Base-by-base conservation (phyloP, 2,888 invertebrate species). In the Brassicogethes aeneus region DNA sequence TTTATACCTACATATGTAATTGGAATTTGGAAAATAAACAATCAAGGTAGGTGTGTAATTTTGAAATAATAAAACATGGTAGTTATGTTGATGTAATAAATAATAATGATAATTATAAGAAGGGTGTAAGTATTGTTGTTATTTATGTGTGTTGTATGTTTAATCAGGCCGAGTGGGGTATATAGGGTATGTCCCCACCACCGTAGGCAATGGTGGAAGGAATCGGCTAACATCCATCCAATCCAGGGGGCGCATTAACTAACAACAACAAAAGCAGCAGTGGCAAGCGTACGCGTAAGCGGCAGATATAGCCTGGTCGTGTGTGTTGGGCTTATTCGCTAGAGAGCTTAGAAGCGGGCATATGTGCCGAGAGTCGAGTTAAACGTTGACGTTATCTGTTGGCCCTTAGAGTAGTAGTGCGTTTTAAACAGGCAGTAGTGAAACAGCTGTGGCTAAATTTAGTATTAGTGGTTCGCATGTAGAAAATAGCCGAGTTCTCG, bases 161-260 rank as follows among this genome's bases (percentile, higher is more conserved):
- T n/a, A n/a, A n/a, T n/a, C n/a, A n/a, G n/a, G n/a, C n/a, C n/a
- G n/a, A n/a, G n/a, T n/a, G n/a, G 35, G 40, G 29, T 33, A 12
- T 34, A 15, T 15, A 37, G 37, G 50, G 53, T 53, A 48, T 44
- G 52, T 54, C 57, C 56, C 57, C 53, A 53, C 55, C 52, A 48
- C 44, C n/a, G n/a, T n/a, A n/a, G n/a, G n/a, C n/a, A n/a, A n/a
- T n/a, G n/a, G n/a, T n/a, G n/a, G n/a, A n/a, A n/a, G n/a, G 41
- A 44, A 43, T 35, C 23, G 39, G 37, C 42, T n/a, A n/a, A n/a
- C 47, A 46, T 44, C 44, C 47, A 46, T 45, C 48, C 61, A 55
- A 61, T 60, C 61, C 60, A 57, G 61, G 61, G 60, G 60, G 60
- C 61, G 59, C 59, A 52, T 56, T 55, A 51, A 46, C 43, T 51